Evolutionary conservation across 2,888 invertebrate species (phyloP).

Genomic region (Thymelicus acteon): DNA sequence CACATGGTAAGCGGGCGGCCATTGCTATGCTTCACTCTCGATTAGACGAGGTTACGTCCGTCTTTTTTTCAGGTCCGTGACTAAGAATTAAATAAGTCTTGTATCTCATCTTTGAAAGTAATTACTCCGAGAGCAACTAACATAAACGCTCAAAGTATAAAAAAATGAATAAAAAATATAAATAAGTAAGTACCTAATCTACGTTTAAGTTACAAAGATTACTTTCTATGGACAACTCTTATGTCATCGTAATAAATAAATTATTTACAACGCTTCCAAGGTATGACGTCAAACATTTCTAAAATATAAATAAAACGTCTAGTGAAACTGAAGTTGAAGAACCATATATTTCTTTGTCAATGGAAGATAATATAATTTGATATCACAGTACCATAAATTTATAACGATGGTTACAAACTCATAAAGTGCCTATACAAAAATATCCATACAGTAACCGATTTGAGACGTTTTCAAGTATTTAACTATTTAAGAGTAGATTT

Average conservation of each 20-base stretch:
- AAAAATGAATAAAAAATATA: constrained; percentile 38
- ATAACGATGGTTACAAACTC: constrained; percentile 47
- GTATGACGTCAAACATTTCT: constrained; percentile 11
- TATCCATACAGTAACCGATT: constrained; percentile 53
- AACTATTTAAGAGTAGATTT: constrained; percentile 51
- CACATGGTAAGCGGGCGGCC: too few species aligned
- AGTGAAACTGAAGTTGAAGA: constrained; percentile 20
- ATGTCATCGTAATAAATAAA: constrained; percentile 57
- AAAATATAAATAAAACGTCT: constrained; percentile 8
- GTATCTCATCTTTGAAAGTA: constrained; percentile 54
- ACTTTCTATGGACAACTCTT: constrained; percentile 66
- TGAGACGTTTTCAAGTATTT: constrained; percentile 50
- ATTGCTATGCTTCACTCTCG: too few species aligned
- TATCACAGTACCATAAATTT: constrained; percentile 77
- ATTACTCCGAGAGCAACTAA: constrained; percentile 24
- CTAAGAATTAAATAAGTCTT: constrained; percentile 68
- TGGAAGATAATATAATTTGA: constrained; percentile 55
- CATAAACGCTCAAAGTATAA: constrained; percentile 17
- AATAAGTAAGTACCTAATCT: constrained; percentile 48
- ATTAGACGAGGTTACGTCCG: too few species aligned
- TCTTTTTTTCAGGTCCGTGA: too few species aligned
- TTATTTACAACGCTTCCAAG: constrained; percentile 65
- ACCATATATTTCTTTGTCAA: constrained; percentile 38
- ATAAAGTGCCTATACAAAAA: constrained; percentile 50
- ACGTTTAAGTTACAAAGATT: constrained; percentile 54